Evolutionary conservation across 37 sponge, comb jelly and placozoan genomes (phyloP), one percentile per base, ranked within the genome.

Genomic region (Theonella swinhoei): DNA sequence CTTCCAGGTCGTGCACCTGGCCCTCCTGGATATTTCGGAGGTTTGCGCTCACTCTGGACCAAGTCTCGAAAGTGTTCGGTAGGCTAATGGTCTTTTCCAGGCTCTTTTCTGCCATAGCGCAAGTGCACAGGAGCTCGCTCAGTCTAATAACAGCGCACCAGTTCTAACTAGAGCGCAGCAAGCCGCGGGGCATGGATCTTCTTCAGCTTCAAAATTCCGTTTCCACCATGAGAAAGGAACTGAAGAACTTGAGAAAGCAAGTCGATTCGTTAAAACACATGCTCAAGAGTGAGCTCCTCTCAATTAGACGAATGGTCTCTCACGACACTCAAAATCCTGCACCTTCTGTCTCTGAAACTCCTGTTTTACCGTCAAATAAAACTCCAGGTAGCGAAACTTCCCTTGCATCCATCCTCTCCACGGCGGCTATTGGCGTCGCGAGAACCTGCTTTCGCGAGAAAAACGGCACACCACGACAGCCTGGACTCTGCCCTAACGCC

Each of bases 391-490:
- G 23, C 22, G 20, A 32, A 32, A 22, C 72, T 22, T 37, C 23
- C 14, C 54, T 47, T 14, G 54, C 14, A 14, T 68, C 69, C 19
- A 4, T 1, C 34, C 77, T 76, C 31, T 59, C 22, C 58, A 33
- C 23, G 62, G 20, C 41, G 28, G 61, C 77, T 0, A 87, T 87
- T 24, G 88, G 88, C 19, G 64, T 22, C 31, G 67, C 80, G 11
- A 26, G 70, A 38, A 75, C 80, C 25, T 87, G 88, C 63, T 87
- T 87, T 67, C 32, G 67, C 39, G 80, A 78, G 66, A 87, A 87
- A 35, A 87, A 87, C 61, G 88, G 88, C 19, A 81, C 88, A 4
- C 88, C 88, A 17, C 80, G 88, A 0, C 88, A 87, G 70, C 81
- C 88, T 26, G 36, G 32, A 31, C 39, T 87, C 58, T 80, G 81